Conservation (phyloP, 2,797 vertebrate genomes). For the Eupleurogrammus muticus region DNA sequence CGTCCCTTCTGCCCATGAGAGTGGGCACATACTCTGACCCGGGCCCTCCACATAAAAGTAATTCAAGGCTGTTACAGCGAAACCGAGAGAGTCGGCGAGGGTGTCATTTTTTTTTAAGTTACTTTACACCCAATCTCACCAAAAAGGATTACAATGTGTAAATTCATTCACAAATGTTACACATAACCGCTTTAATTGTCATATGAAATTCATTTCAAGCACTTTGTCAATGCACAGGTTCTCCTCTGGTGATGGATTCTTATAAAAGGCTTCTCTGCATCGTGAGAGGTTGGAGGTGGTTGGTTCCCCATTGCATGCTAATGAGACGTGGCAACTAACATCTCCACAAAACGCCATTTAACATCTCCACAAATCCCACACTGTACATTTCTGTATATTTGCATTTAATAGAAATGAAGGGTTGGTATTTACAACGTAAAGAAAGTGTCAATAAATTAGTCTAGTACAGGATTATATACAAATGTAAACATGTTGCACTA, state of each 20-base stretch:
- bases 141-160: too few species aligned
- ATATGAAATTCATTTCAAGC: conserved; percentile 52
- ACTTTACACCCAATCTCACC: too few species aligned
- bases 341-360: conserved; percentile 13
- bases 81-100: too few species aligned
- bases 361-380: conserved; percentile 2
- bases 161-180: too few species aligned
- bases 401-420: conserved; percentile 1
- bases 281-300: conserved; percentile 44
- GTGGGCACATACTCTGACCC: too few species aligned
- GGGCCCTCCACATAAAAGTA: too few species aligned
- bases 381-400: not conserved
- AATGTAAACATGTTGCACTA: too few species aligned
- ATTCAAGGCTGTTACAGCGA: too few species aligned
- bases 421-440: not conserved
- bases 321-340: conserved; percentile 35
- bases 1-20: too few species aligned
- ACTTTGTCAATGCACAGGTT: conserved; percentile 62
- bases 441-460: not conserved
- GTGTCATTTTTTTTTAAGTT: too few species aligned
- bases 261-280: conserved; percentile 44
- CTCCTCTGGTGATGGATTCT: conserved; percentile 49
- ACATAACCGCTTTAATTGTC: conserved; percentile 44
- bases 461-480: not conserved
- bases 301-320: conserved; percentile 42